Evolutionary conservation across 2,888 invertebrate genomes (phyloP), one percentile per base, ranked within the genome.

Genomic region (Acronicta alni): DNA sequence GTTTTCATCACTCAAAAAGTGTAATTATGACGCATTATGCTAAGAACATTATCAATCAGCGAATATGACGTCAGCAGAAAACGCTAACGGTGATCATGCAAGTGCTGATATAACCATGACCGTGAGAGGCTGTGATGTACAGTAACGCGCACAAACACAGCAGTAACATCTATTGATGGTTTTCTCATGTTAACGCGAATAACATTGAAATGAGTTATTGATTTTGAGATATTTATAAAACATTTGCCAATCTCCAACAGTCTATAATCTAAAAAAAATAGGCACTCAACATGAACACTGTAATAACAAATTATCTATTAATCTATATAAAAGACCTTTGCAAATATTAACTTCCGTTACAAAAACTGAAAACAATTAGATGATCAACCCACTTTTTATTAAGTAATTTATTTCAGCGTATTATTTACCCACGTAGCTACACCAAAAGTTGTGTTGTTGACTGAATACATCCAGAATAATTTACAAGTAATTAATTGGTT

Each of bases 41-140:
- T 61, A 56, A 64, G 37, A 60, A 54, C 72, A 63, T 75, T 30
- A 60, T 67, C 64, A 72, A 72, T 71, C 52, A 64, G 57, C 41
- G 48, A 58, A 60, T 56, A 78, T 81, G 75, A 80, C 80, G 80
- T 77, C 72, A 77, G 63, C 60, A 67, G 30, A 63, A 65, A 68
- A 60, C 56, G 64, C 72, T 84, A 85, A 84, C 83, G 84, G 85
- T 80, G 77, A 72, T 72, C 67, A 72, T 64, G 51, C 59, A 67
- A 72, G 56, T 75, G 65, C 61, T 77, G 75, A 75, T 77, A 64
- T 75, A 76, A 67, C 70, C 64, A 42, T 67, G 76, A 63, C 72
- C 72, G 39, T 62, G 57, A 57, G 35, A 51, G 20, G 53, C 14
- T 39, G 41, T 52, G 54, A 67, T 55, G 57, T 62, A 70, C 64